Conservation (phyloP, 2,888 invertebrate genomes). For the Diadegma fenestrale region DNA sequence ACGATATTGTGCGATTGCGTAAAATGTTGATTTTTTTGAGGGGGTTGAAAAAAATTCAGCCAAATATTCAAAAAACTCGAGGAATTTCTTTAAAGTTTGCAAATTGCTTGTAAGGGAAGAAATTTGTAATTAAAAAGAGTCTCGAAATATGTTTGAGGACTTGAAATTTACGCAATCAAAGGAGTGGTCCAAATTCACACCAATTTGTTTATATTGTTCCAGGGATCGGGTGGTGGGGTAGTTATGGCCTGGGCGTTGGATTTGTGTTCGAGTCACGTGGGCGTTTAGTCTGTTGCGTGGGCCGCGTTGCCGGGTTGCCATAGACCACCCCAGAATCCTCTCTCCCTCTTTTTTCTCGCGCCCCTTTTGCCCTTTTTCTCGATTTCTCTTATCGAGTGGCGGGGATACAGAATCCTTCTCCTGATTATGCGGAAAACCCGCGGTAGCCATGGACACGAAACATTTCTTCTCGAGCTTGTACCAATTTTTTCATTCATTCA, state of each 20-base stretch:
- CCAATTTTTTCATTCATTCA: not conserved
- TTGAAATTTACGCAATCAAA: not conserved
- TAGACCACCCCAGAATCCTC: conserved; percentile 51
- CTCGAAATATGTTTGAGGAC: not conserved
- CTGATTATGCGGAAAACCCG: conserved; percentile 39
- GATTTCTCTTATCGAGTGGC: conserved; percentile 32
- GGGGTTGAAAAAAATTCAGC: not conserved
- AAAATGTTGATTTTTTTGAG: too few species aligned
- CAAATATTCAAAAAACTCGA: not conserved
- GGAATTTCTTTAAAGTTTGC: not conserved
- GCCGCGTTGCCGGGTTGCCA: conserved; percentile 70
- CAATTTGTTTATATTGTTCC: conserved; percentile 23
- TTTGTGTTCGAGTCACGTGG: conserved; percentile 74
- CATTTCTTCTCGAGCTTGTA: not conserved
- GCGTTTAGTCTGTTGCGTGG: conserved; percentile 77
- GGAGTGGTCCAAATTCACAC: conserved; percentile 30
- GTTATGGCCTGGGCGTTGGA: conserved; percentile 73
- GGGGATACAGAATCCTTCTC: conserved; percentile 37
- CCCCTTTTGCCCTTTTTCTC: conserved; percentile 4
- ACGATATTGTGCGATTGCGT: too few species aligned
- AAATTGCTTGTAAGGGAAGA: not conserved
- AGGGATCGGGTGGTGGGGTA: conserved; percentile 46
- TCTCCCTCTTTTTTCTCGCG: not conserved
- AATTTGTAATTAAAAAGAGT: not conserved
- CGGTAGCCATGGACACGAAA: conserved; percentile 12